phyloP scores from a whole-genome alignment of 2,888 invertebrate species.

The Lycocerus yunnanus region DNA sequence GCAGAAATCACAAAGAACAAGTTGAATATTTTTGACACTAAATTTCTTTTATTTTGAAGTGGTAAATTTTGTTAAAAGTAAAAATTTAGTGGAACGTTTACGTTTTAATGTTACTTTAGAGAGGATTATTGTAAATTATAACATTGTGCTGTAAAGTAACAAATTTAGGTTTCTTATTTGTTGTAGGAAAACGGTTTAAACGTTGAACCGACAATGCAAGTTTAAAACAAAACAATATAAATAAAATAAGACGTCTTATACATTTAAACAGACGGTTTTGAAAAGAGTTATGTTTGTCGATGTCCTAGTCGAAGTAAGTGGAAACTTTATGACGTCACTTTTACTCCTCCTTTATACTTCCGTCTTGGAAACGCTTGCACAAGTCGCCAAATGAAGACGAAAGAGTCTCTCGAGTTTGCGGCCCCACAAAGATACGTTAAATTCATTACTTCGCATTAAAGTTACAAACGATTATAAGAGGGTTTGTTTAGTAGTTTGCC shows the following conservation, averaged over 20 bases:
- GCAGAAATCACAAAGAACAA: background rate
- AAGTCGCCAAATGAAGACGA: constrained; percentile 44
- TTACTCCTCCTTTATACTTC: constrained; percentile 31
- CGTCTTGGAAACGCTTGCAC: constrained; percentile 35
- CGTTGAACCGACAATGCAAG: constrained; percentile 27
- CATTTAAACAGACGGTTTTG: constrained; percentile 42
- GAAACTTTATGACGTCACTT: constrained; percentile 45
- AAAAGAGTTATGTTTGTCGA: constrained; percentile 41
- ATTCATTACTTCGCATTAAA: constrained; percentile 43
- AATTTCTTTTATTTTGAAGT: background rate
- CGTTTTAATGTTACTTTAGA: background rate
- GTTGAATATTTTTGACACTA: background rate
- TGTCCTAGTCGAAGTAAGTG: constrained; percentile 38
- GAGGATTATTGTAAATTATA: constrained; percentile 5
- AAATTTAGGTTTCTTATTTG: constrained; percentile 23
- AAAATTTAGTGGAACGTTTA: background rate
- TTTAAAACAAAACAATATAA: constrained; percentile 31
- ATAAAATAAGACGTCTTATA: constrained; percentile 34
- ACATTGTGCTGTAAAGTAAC: constrained; percentile 15
- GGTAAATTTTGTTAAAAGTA: background rate
- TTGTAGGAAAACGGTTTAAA: constrained; percentile 22
- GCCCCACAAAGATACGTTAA: constrained; percentile 40
- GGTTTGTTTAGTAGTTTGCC: constrained; percentile 34
- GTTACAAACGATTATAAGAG: constrained; percentile 42
- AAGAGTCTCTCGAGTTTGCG: constrained; percentile 39